Evolutionary conservation across 2,113 vertebrate species (phyloP), one percentile per base, ranked within the genome.

Genomic region (Lathamus discolor): DNA sequence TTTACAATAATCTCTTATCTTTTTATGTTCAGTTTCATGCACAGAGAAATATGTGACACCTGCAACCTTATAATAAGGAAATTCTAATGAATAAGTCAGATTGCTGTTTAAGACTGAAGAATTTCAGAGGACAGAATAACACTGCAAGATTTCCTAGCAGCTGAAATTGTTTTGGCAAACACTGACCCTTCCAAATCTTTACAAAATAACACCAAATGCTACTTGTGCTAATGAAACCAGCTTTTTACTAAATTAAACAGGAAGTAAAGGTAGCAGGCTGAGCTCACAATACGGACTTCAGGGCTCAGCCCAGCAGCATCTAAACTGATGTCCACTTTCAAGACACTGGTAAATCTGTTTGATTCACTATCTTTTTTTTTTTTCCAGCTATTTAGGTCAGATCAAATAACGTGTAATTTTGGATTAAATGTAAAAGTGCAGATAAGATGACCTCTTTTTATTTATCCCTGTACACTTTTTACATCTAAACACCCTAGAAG

Each of bases 391-490:
- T 91, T 80, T 89, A 59, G 83, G 75, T 95, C 89, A 91, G 84
- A 66, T 28, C 78, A 37, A 86, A 76, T 90, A 95, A 72, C 16
- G 7, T 88, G 48, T 35, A 87, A 83, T 82, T 96, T 96, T 91
- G 75, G 64, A 95, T 92, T 94, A 90, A 93, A 88, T 0, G 1
- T 55, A 51, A 62, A 91, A 95, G 48, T 74, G 67, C 44, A 82
- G 92, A 83, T 86, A 97, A 89, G 52, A 62, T 79, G 79, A 13
- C 48, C 76, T 92, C 93, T 91, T 76, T 88, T 91, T 92, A 87
- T 94, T 93, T 82, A 79, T 88, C 43, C 67, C 48, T 85, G 61
- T 75, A 64, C 12, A 57, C 13, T 86, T 92, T 90, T 88, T 41
- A 66, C 6, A 33, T 62, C 73, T 51, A 80, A 41, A 62, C 35